Base-by-base conservation (phyloP, 2,888 invertebrate species). In the Danaus chrysippus region DNA sequence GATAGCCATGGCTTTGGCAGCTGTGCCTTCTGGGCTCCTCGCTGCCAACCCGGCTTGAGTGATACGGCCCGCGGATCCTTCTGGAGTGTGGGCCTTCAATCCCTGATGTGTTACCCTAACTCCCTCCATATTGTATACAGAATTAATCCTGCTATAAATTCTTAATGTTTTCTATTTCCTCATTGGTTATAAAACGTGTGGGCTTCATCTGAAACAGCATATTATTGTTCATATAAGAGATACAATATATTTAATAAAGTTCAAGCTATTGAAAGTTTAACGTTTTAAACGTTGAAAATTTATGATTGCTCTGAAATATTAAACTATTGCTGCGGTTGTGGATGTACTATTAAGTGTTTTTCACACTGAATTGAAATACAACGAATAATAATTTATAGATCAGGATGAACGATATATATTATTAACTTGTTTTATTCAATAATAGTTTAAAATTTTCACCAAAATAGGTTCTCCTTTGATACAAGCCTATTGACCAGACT, bases 1-100 rank as follows among this genome's bases (percentile, higher is more conserved):
- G 81, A 98, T 98, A 74, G 96, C 95, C 97, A 98, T 98, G 70
- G 97, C 97, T 80, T 96, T 96, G 70, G 98, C 98, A 1, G 98
- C 98, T 57, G 98, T 98, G 60, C 98, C 98, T 64, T 82, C 97
- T 44, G 97, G 95, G 80, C 97, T 97, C 59, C 98, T 93, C 41
- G 98, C 98, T 72, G 97, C 94, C 71, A 98, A 90, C 34, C 97
- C 98, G 53, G 94, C 94, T 79, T 94, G 94, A 54, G 94, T 93
- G 81, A 93, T 93, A 72, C 93, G 90, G 43, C 93, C 93, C 8
- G 92, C 93, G 15, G 90, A 88, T 17, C 93, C 93, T 75, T 93
- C 93, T 13, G 87, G 81, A 61, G 93, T 92, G 71, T 93, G 93
- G 70, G 92, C 92, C 65, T 86, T 78, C 70, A 85, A 67, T 42